Percentiles rank a stretch among this genome's conserved stretches.
Conservation (phyloP, 2,113 vertebrate species). For the Siniperca knerii region DNA sequence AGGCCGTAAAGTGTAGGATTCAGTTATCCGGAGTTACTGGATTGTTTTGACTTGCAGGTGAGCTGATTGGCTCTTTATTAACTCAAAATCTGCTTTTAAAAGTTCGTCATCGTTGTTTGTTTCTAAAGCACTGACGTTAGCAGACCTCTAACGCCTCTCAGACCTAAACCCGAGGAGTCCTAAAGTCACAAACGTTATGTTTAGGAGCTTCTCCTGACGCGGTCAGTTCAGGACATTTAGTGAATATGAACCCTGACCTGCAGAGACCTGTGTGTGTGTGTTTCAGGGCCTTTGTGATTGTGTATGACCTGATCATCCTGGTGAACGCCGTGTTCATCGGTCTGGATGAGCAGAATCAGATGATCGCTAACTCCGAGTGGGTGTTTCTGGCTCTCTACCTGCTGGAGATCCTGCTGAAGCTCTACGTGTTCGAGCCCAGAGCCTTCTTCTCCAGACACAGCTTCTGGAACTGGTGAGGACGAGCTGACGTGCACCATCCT, state of each 20-base stretch:
- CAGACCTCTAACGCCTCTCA: background rate
- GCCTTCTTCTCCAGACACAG: constrained; percentile 88
- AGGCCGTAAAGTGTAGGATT: too few relatives aligned
- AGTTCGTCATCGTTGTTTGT: background rate
- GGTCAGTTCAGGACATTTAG: background rate
- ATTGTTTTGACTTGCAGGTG: background rate
- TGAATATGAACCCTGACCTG: background rate
- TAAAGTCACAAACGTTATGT: too few relatives aligned
- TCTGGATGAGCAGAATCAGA: constrained; percentile 89
- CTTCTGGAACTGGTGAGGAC: constrained; percentile 96
- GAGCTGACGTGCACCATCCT: too few relatives aligned
- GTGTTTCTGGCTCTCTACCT: constrained; percentile 91
- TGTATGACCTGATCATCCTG: constrained; percentile 91
- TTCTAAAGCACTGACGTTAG: background rate
- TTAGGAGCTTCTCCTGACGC: too few relatives aligned
- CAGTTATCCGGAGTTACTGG: background rate
- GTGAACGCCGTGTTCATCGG: constrained; percentile 94
- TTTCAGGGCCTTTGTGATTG: constrained; percentile 61
- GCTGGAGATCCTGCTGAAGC: constrained; percentile 92
- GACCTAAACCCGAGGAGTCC: too few relatives aligned
- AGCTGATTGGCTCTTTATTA: background rate
- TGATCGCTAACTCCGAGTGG: constrained; percentile 90
- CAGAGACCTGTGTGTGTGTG: background rate
- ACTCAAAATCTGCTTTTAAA: background rate
- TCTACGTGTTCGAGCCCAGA: constrained; percentile 91